Percentiles rank a stretch among this genome's conserved stretches.
Conservation (phyloP, 2,797 vertebrate genomes). For the Microchirus variegatus region DNA sequence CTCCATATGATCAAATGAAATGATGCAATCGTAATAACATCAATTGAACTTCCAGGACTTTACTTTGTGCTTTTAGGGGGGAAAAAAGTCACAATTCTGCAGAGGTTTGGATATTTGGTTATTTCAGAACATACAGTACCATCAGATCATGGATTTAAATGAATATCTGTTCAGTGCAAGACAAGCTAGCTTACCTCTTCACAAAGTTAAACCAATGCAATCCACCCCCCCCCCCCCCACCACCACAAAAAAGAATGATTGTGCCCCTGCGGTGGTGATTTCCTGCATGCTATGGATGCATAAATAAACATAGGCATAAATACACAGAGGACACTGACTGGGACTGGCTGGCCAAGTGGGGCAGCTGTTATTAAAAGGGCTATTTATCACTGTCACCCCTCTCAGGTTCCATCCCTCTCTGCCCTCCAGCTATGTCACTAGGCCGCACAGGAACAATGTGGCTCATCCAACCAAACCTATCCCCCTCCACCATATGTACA, state of each 20-base stretch:
- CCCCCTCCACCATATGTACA: conserved; percentile 53
- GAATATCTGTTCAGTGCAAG: conserved; percentile 50
- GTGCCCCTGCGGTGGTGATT: conserved; percentile 84
- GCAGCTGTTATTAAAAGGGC: conserved; percentile 90
- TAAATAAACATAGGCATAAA: conserved; percentile 89
- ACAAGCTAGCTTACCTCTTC: conserved; percentile 44
- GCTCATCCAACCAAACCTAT: conserved; percentile 79
- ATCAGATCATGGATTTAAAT: conserved; percentile 56
- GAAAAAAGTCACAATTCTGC: neutral
- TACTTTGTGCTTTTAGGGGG: neutral
- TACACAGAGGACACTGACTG: conserved; percentile 86
- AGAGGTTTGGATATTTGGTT: conserved; percentile 14
- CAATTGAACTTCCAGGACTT: neutral
- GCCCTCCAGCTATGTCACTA: conserved; percentile 85
- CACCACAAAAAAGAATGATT: conserved; percentile 79
- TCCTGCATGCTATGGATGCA: conserved; percentile 85
- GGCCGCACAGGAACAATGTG: conserved; percentile 85
- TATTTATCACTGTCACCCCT: conserved; percentile 89
- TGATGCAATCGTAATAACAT: neutral
- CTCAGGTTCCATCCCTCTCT: conserved; percentile 83
- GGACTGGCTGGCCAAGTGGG: conserved; percentile 85
- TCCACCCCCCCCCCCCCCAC: conserved; percentile 35
- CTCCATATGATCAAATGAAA: neutral
- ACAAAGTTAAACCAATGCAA: conserved; percentile 71
- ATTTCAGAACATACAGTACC: conserved; percentile 25